Evolutionary conservation across 2,888 invertebrate species (phyloP), one percentile per base, ranked within the genome.

Genomic region (Apamea epomidion): DNA sequence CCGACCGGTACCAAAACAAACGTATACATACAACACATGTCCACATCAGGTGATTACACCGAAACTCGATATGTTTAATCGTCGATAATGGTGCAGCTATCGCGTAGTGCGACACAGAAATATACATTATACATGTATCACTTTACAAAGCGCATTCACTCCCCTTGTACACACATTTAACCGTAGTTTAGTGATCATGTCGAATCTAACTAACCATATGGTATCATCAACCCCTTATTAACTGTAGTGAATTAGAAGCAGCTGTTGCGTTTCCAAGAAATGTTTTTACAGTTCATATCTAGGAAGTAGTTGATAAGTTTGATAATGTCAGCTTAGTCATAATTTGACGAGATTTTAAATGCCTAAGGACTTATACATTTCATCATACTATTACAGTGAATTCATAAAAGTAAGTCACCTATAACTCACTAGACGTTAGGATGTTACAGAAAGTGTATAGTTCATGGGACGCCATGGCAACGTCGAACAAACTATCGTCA

Each of bases 1-100:
- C 18, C 74, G 45, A 76, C 83, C 65, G 76, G 68, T 78, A 81
- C 64, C 62, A 60, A 85, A 78, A 87, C 78, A 82, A 79, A 84
- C 45, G 81, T 73, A 73, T 69, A 84, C 73, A 82, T 77, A 88
- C 69, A 86, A 86, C 88, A 88, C 83, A 89, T 90, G 89, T 89
- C 89, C 89, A 89, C 88, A 90, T 90, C 90, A 89, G 88, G 86
- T 92, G 91, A 91, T 92, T 89, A 91, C 91, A 88, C 85, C 84
- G 90, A 86, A 89, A 91, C 88, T 84, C 82, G 87, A 92, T 90
- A 88, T 84, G 83, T 89, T 87, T 88, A 89, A 91, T 90, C 83
- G 78, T 89, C 83, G 88, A 89, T 89, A 92, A 83, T 90, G 85
- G 90, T 92, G 91, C 90, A 91, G 85, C 85, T 78, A 78, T 81